phyloP scores from a whole-genome alignment of 2,113 vertebrate genomes.

The Microtus ochrogaster region DNA sequence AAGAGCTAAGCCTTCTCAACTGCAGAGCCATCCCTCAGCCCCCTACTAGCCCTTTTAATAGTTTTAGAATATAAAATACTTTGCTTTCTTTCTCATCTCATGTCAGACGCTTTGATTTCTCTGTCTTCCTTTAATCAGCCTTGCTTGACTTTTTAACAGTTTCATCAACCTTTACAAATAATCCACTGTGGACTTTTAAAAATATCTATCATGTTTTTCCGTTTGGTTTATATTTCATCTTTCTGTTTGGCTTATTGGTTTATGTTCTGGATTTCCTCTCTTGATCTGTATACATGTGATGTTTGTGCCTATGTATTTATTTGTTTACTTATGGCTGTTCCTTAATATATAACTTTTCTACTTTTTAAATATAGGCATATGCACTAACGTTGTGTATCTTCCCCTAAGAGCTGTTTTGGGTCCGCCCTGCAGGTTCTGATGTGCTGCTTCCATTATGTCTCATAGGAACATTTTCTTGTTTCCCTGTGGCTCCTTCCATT shows the following conservation, averaged over 20 bases:
- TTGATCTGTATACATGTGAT: not conserved
- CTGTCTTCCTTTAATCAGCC: not conserved
- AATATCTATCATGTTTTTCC: not conserved
- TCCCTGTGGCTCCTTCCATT: conserved; percentile 23
- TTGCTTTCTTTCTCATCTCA: not conserved
- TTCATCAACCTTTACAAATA: conserved; percentile 27
- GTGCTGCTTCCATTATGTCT: conserved; percentile 38
- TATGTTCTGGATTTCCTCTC: not conserved
- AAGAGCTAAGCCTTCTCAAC: not conserved
- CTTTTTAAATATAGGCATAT: not conserved
- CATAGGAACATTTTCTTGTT: conserved; percentile 13
- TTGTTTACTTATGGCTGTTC: not conserved
- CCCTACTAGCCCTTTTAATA: not conserved
- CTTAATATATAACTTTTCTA: not conserved
- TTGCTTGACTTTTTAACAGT: not conserved
- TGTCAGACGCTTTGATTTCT: not conserved
- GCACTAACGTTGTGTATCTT: not conserved
- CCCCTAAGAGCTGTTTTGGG: not conserved
- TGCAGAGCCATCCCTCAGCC: not conserved
- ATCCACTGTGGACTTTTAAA: not conserved
- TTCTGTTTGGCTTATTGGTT: not conserved
- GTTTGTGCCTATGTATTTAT: not conserved
- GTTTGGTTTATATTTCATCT: not conserved
- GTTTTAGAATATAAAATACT: not conserved
- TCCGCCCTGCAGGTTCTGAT: conserved; percentile 17